Percentiles rank a stretch among this genome's conserved stretches.
Evolutionary conservation across 2,113 vertebrate genomes (phyloP).

Genomic region (Narcine bancroftii): DNA sequence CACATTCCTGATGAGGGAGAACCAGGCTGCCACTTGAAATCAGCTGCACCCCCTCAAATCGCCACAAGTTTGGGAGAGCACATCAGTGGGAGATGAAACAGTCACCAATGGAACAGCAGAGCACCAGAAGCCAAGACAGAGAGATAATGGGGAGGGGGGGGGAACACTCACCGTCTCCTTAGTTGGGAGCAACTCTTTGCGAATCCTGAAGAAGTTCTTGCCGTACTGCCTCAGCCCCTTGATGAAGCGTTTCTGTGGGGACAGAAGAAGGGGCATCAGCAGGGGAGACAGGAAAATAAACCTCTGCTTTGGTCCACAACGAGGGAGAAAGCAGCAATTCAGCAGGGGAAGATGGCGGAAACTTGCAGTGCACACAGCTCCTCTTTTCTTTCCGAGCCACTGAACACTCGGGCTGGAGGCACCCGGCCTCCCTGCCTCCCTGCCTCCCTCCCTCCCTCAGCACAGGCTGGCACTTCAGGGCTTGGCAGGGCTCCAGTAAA

Average conservation of each 20-base stretch:
- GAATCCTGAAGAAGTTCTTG: conserved; percentile 99
- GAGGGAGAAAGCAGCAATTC: conserved; percentile 51
- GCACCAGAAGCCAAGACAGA: conserved; percentile 33
- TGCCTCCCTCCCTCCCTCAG: too few species aligned
- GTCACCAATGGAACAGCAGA: conserved; percentile 25
- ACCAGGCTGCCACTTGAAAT: neutral
- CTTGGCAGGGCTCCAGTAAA: conserved; percentile 53
- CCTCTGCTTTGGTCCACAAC: conserved; percentile 33
- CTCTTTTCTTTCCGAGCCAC: conserved; percentile 23
- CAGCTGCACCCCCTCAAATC: conserved; percentile 23
- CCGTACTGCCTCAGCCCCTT: conserved; percentile 95
- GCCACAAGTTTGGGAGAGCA: conserved; percentile 17
- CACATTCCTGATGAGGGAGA: conserved; percentile 26
- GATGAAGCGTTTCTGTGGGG: conserved; percentile 86
- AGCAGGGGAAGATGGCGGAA: conserved; percentile 42
- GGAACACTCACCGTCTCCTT: conserved; percentile 76
- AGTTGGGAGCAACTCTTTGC: conserved; percentile 88
- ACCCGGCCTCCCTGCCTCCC: too few species aligned
- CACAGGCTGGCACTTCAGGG: conserved; percentile 47
- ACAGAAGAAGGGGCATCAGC: conserved; percentile 46
- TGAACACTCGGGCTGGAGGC: conserved; percentile 33
- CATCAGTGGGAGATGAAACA: neutral
- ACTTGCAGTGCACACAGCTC: conserved; percentile 34
- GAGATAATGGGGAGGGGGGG: neutral
- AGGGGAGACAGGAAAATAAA: neutral